These are phyloP conservation scores for Dryomyza anilis DNA, from an alignment of 2,888 invertebrate species.

Conservation along the genomic window DNA sequence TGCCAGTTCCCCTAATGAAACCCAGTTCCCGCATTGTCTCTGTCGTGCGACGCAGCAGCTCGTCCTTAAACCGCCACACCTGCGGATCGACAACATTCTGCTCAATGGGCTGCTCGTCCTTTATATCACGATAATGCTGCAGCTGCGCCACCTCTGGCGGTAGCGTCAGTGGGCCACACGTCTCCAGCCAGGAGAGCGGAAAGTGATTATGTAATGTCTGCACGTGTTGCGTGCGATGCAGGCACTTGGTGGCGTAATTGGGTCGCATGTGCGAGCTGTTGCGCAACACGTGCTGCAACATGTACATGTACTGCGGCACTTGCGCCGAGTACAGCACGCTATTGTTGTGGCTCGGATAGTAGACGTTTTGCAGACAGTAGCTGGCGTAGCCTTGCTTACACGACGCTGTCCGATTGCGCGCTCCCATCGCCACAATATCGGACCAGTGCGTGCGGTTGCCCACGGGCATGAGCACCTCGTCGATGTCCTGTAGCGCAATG, in stretches of 20 bases:
- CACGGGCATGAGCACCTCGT: conserved; percentile 91
- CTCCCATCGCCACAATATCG: conserved; percentile 72
- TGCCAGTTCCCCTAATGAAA: conserved; percentile 64
- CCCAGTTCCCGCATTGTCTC: conserved; percentile 72
- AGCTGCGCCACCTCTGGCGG: conserved; percentile 81
- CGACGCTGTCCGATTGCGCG: conserved; percentile 66
- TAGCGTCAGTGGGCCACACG: conserved; percentile 81
- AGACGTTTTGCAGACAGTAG: conserved; percentile 88
- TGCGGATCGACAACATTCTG: conserved; percentile 81
- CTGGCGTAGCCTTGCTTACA: conserved; percentile 65
- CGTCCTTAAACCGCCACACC: conserved; percentile 83
- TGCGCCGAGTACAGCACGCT: conserved; percentile 69
- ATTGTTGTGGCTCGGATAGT: conserved; percentile 83
- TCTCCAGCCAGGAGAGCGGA: conserved; percentile 80
- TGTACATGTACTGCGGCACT: conserved; percentile 84
- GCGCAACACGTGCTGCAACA: conserved; percentile 88
- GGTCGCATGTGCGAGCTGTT: conserved; percentile 88
- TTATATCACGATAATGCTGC: conserved; percentile 88
- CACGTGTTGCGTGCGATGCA: conserved; percentile 87
- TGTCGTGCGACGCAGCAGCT: conserved; percentile 71
- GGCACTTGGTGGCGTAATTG: conserved; percentile 87
- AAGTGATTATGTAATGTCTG: conserved; percentile 90
- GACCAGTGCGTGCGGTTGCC: conserved; percentile 71
- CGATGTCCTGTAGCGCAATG: conserved; percentile 86
- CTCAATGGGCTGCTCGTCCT: conserved; percentile 79